These are phyloP conservation scores for Thalassarche chlororhynchos DNA, from an alignment of 2,113 vertebrate genomes.

Conservation along the genomic window DNA sequence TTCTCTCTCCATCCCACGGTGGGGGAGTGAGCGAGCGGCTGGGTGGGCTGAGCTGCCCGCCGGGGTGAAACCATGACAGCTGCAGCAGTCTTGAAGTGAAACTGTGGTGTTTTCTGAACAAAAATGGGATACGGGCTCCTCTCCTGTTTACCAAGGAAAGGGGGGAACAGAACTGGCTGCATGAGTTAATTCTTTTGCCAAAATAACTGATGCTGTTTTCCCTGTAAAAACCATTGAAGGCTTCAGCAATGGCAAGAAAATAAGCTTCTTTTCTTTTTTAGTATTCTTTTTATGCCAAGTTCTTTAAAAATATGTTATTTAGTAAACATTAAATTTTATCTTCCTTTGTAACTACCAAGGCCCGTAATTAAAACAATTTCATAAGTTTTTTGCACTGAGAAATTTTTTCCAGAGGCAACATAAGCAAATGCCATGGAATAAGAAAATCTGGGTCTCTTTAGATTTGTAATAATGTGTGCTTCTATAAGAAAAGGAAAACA, in stretches of 20 bases:
- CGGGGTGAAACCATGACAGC: too few species aligned
- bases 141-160: neutral
- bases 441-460: neutral
- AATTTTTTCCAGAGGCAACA: neutral
- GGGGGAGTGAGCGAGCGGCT: neutral
- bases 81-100: neutral
- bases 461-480: neutral
- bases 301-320: neutral
- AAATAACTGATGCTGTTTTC: neutral
- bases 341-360: neutral
- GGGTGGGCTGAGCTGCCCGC: neutral
- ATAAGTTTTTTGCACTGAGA: neutral
- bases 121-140: neutral
- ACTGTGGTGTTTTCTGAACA: neutral
- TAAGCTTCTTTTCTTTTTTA: neutral
- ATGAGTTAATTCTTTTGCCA: neutral
- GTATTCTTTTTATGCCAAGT: neutral
- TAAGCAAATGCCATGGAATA: neutral
- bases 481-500: neutral
- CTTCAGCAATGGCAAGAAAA: neutral
- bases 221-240: neutral
- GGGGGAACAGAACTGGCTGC: neutral
- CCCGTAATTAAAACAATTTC: neutral
- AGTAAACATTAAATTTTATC: neutral
- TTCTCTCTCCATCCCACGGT: neutral